Evolutionary conservation across 2,888 invertebrate genomes (phyloP).

Genomic region (Hirtodrosophila cameraria): DNA sequence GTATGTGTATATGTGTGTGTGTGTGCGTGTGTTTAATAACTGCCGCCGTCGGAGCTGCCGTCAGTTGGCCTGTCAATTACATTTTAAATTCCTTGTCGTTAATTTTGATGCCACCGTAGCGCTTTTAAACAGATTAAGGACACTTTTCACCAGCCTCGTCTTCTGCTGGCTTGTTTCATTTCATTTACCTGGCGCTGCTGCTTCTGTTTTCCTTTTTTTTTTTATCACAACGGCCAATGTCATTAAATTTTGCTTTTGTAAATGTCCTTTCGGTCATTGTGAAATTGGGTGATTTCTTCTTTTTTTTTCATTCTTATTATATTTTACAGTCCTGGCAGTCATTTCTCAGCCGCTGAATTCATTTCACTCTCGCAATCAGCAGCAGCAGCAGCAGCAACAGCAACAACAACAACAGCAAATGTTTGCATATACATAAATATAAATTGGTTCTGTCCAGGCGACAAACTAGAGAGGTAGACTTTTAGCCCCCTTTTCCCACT

Average conservation of each 20-base stretch:
- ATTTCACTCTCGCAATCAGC: conserved; percentile 68
- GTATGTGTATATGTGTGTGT: conserved; percentile 39
- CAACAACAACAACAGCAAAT: conserved; percentile 42
- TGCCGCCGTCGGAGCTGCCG: conserved; percentile 46
- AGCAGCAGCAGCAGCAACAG: conserved; percentile 24
- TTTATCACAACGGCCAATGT: conserved; percentile 41
- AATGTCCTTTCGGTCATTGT: conserved; percentile 61
- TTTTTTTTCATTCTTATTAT: no score
- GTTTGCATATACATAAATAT: conserved; percentile 66
- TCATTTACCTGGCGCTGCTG: conserved; percentile 48
- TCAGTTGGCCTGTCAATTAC: conserved; percentile 74
- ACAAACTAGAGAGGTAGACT: conserved; percentile 48
- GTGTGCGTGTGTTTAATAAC: conserved; percentile 64
- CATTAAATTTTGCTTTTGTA: conserved; percentile 70
- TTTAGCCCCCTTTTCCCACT: conserved; percentile 2
- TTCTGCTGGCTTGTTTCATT: conserved; percentile 48
- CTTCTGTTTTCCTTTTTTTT: conserved; percentile 21
- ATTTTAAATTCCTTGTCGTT: conserved; percentile 72
- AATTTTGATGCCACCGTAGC: conserved; percentile 62
- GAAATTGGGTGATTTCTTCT: conserved; percentile 45
- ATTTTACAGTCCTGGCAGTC: no score
- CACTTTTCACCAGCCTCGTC: conserved; percentile 38
- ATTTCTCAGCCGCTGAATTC: conserved; percentile 61
- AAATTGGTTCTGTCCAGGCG: conserved; percentile 61
- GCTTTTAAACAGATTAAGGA: conserved; percentile 74